Evolutionary conservation across 2,797 vertebrate genomes (phyloP).

Genomic region (Megaceryle alcyon): DNA sequence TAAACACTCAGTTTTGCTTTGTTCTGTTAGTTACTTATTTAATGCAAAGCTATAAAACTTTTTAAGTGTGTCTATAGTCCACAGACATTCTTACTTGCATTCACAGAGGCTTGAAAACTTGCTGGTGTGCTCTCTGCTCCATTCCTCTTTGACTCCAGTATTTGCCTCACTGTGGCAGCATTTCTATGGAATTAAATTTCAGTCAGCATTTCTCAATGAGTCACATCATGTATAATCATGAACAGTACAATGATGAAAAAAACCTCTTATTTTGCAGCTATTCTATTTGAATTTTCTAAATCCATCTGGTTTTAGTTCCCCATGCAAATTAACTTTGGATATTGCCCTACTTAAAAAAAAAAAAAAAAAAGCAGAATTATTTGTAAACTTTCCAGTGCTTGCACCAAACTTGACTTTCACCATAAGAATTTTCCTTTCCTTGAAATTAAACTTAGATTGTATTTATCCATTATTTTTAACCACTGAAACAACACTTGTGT

Average conservation of each 20-base stretch:
- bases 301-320: neutral
- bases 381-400: neutral
- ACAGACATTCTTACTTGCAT: slow-evolving; percentile 71
- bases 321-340: neutral
- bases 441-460: neutral
- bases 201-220: neutral
- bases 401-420: neutral
- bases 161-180: slow-evolving; percentile 81
- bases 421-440: neutral
- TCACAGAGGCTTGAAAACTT: slow-evolving; percentile 73
- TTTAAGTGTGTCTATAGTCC: neutral
- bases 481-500: neutral
- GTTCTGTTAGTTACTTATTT: neutral
- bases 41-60: neutral
- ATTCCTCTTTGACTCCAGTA: slow-evolving; percentile 83
- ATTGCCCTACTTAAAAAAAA: neutral
- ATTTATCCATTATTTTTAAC: neutral
- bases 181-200: slow-evolving; percentile 68
- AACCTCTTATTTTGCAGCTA: neutral
- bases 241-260: neutral
- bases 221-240: neutral
- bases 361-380: neutral
- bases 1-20: neutral
- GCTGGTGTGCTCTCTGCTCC: slow-evolving; percentile 68
- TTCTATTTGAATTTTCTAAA: neutral